A percentile compares a stretch with the other conserved stretches of the same genome.
Conservation (phyloP, 2,797 vertebrate genomes). For the Cynodonichthys magdalenae region DNA sequence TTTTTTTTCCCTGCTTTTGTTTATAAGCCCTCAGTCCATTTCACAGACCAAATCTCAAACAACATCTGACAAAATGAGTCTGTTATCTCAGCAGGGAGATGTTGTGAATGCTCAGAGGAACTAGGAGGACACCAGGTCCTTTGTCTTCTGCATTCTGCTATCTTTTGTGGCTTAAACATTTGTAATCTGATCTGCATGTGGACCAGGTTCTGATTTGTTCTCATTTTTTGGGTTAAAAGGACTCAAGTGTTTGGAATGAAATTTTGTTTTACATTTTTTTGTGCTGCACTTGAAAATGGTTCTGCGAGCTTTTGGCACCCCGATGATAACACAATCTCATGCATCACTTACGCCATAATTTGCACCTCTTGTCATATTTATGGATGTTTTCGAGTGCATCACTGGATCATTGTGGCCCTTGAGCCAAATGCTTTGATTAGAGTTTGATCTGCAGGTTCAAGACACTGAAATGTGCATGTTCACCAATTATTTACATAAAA, state of each 20-base stretch:
- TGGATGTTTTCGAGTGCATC: constrained; percentile 23
- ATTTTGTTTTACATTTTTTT: constrained; percentile 23
- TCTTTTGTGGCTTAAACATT: constrained; percentile 12
- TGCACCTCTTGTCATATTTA: constrained; percentile 28
- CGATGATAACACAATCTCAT: constrained; percentile 8
- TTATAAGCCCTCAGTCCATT: constrained; percentile 27
- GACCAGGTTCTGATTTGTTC: constrained; percentile 1
- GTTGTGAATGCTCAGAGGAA: constrained; percentile 31
- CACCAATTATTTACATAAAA: constrained; percentile 9
- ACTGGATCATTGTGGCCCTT: constrained; percentile 6
- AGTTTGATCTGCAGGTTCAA: constrained; percentile 23
- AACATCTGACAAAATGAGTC: constrained; percentile 46
- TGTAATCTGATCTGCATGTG: constrained; percentile 2
- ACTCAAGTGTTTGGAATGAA: not conserved
- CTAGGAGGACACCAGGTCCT: constrained; percentile 21
- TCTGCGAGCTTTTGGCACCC: constrained; percentile 22
- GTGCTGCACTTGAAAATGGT: constrained; percentile 11
- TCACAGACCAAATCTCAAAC: constrained; percentile 43
- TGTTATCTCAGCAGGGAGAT: constrained; percentile 33
- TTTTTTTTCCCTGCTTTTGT: constrained; percentile 2
- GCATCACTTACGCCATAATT: constrained; percentile 27
- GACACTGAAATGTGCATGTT: constrained; percentile 11
- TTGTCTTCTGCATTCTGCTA: constrained; percentile 13
- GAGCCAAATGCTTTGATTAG: constrained; percentile 12
- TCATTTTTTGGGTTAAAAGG: constrained; percentile 13